Percentiles rank a stretch among this genome's conserved stretches.
Conservation (phyloP, 2,888 invertebrate genomes). For the Phytoseiulus persimilis region DNA sequence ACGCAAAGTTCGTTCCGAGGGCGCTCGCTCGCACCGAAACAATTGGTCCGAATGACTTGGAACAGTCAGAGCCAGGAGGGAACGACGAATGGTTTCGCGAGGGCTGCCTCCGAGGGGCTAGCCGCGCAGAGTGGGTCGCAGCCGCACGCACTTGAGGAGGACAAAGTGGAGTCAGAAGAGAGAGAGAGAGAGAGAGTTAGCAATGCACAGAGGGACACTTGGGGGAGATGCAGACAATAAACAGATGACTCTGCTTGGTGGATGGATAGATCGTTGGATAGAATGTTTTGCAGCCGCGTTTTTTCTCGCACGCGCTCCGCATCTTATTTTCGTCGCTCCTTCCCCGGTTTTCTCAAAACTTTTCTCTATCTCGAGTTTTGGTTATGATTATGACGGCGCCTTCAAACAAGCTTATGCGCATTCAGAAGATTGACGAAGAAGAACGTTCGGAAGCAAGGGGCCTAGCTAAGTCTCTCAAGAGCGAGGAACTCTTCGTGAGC, state of each 20-base stretch:
- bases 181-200: neutral
- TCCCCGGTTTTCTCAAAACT: neutral
- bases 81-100: neutral
- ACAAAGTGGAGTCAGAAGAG: neutral
- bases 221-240: neutral
- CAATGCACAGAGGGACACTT: neutral
- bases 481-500: neutral
- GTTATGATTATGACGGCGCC: neutral
- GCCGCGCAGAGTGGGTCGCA: too few species aligned
- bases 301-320: neutral
- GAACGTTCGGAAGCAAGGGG: neutral
- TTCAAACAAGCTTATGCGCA: neutral
- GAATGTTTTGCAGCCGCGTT: neutral
- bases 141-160: neutral
- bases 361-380: neutral
- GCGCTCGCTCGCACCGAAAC: neutral
- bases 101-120: too few species aligned
- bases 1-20: neutral
- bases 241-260: neutral
- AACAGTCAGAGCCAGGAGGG: neutral
- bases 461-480: neutral
- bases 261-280: neutral
- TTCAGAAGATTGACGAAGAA: neutral
- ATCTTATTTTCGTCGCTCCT: neutral
- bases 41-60: neutral